These are phyloP conservation scores for Coreius guichenoti DNA, from an alignment of 2,797 vertebrate species.

Conservation along the genomic window DNA sequence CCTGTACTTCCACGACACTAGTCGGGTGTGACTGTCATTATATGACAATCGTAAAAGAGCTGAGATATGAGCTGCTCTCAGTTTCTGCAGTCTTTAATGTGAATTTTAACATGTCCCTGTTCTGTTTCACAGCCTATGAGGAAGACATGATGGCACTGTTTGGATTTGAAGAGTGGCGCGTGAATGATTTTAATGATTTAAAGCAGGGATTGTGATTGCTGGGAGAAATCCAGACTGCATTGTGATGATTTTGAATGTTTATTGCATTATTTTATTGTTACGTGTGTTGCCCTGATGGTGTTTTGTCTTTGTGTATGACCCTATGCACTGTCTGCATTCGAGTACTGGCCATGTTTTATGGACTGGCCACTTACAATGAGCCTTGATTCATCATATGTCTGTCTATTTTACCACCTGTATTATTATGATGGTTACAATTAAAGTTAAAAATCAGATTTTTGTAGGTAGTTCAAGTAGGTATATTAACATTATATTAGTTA, in stretches of 20 bases:
- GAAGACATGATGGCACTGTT: conserved; percentile 54
- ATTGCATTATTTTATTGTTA: conserved; percentile 46
- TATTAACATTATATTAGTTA: not conserved
- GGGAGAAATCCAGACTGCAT: conserved; percentile 45
- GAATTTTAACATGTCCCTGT: conserved; percentile 52
- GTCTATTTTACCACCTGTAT: not conserved
- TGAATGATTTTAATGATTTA: conserved; percentile 47
- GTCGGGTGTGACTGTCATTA: conserved; percentile 67
- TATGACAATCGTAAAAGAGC: conserved; percentile 66
- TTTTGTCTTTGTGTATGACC: conserved; percentile 26
- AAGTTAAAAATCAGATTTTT: not conserved
- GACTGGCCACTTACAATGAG: not conserved
- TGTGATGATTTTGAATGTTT: conserved; percentile 30
- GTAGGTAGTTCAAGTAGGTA: not conserved
- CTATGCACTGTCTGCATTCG: not conserved
- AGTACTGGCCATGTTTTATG: not conserved
- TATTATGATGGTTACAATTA: not conserved
- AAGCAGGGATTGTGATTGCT: conserved; percentile 48
- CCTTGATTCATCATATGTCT: not conserved
- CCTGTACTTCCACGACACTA: conserved; percentile 62
- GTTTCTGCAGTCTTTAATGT: conserved; percentile 58
- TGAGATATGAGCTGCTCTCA: conserved; percentile 60
- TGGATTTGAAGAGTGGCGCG: conserved; percentile 51
- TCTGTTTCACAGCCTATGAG: conserved; percentile 43
- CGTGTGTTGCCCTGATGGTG: conserved; percentile 44